Evolutionary conservation across 2,113 vertebrate genomes (phyloP).

Genomic region (Gadus macrocephalus): DNA sequence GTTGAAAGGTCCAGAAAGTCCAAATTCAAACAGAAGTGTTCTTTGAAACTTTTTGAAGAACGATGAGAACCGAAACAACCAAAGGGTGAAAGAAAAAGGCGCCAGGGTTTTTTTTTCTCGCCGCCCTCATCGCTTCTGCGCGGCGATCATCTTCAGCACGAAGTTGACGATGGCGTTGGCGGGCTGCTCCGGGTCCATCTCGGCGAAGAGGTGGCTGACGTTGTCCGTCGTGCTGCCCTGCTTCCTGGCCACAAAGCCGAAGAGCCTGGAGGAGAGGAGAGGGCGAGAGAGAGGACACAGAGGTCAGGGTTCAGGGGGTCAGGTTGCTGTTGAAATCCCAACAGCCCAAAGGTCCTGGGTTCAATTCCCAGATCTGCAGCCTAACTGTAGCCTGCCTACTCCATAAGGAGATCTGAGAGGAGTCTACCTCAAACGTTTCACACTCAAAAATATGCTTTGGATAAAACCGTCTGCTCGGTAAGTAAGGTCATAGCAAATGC

Average conservation of each 20-base stretch:
- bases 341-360: too few species aligned
- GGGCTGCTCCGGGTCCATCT: slow-evolving; percentile 91
- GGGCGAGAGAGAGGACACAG: background rate
- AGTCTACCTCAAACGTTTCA: too few species aligned
- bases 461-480: too few species aligned
- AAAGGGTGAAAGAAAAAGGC: slow-evolving; percentile 28
- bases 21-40: slow-evolving; percentile 18
- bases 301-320: background rate
- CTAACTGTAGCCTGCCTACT: too few species aligned
- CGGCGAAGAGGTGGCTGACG: slow-evolving; percentile 94
- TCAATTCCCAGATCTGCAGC: too few species aligned
- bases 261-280: slow-evolving; percentile 75
- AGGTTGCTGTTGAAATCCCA: background rate
- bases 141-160: slow-evolving; percentile 87
- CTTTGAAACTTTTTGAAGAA: slow-evolving; percentile 18
- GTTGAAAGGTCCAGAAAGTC: slow-evolving; percentile 31
- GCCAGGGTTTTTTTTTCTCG: slow-evolving; percentile 13
- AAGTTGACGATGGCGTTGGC: slow-evolving; percentile 97
- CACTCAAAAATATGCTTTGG: too few species aligned
- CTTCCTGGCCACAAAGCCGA: slow-evolving; percentile 95
- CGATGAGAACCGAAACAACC: slow-evolving; percentile 30
- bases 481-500: too few species aligned
- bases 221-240: slow-evolving; percentile 98
- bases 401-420: too few species aligned
- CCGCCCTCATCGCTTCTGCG: slow-evolving; percentile 87